Evolutionary conservation across 2,797 vertebrate species (phyloP).

Genomic region (Xiphophorus birchmanni): DNA sequence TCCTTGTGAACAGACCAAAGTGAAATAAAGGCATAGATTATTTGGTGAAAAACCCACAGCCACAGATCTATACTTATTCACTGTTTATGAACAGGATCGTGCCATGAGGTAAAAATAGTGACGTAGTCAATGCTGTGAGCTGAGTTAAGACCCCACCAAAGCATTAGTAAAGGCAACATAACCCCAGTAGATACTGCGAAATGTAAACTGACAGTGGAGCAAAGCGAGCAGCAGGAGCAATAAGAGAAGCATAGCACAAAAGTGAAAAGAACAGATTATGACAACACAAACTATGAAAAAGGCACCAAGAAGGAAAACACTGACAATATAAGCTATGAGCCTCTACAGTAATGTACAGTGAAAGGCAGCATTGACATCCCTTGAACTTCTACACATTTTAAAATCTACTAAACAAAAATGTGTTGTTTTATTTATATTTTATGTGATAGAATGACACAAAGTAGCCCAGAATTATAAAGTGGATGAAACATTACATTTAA

Average conservation of each 20-base stretch:
- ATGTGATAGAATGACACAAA: neutral
- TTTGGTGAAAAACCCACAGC: conserved; percentile 12
- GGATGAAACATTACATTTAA: neutral
- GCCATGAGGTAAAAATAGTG: conserved; percentile 70
- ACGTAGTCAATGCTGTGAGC: conserved; percentile 47
- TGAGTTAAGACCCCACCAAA: conserved; percentile 66
- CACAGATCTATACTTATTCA: conserved; percentile 51
- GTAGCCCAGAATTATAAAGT: neutral
- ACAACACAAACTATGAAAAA: neutral
- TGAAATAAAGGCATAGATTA: neutral
- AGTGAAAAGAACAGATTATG: neutral
- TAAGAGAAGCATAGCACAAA: neutral
- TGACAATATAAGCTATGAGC: neutral
- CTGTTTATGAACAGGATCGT: conserved; percentile 61
- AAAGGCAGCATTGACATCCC: neutral
- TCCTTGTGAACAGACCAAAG: neutral
- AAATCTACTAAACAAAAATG: neutral
- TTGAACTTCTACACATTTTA: neutral
- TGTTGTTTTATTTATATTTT: neutral
- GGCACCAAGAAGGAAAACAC: neutral
- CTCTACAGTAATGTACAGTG: neutral
- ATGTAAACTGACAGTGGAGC: conserved; percentile 19
- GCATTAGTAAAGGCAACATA: conserved; percentile 46
- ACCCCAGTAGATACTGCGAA: conserved; percentile 44
- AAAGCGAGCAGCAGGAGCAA: conserved; percentile 8